Conservation (phyloP, 2,888 invertebrate genomes). For the Melieria crassipennis region DNA sequence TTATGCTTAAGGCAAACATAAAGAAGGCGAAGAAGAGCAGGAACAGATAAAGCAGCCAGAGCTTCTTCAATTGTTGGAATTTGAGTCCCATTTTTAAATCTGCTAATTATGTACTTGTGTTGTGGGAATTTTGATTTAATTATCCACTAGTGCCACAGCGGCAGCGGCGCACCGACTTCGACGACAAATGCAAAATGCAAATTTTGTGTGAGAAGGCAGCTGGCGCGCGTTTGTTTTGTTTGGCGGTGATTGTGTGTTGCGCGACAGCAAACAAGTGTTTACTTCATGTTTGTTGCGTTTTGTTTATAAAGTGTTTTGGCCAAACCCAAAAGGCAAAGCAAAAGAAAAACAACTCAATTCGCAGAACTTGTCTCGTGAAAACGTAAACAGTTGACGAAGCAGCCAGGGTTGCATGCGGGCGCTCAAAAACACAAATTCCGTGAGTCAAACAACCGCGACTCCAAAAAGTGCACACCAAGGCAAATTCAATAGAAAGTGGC, state of each 20-base stretch:
- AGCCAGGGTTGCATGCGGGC: conserved; percentile 13
- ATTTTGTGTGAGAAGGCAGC: neutral
- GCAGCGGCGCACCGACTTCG: too few species aligned
- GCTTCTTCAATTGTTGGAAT: conserved; percentile 62
- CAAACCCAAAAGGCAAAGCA: conserved; percentile 4
- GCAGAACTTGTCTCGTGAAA: conserved; percentile 21
- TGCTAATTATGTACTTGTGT: conserved; percentile 14
- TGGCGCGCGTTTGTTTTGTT: conserved; percentile 7
- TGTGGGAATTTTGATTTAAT: neutral
- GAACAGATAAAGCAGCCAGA: conserved; percentile 64
- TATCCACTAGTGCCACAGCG: neutral
- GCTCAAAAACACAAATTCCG: neutral
- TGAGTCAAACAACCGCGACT: too few species aligned
- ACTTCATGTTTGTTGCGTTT: conserved; percentile 11
- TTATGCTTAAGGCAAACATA: conserved; percentile 65
- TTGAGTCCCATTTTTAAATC: conserved; percentile 55
- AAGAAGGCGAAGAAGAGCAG: conserved; percentile 65
- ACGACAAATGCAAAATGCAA: too few species aligned
- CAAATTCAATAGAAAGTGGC: too few species aligned
- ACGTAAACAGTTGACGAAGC: conserved; percentile 23
- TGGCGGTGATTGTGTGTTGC: neutral
- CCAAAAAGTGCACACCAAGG: too few species aligned
- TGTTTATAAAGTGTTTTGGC: neutral
- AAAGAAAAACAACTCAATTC: conserved; percentile 9
- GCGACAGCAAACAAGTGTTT: conserved; percentile 1